Percentiles rank a stretch among this genome's conserved stretches.
Evolutionary conservation across 2,797 vertebrate species (phyloP).

Genomic region (Erithacus rubecula): DNA sequence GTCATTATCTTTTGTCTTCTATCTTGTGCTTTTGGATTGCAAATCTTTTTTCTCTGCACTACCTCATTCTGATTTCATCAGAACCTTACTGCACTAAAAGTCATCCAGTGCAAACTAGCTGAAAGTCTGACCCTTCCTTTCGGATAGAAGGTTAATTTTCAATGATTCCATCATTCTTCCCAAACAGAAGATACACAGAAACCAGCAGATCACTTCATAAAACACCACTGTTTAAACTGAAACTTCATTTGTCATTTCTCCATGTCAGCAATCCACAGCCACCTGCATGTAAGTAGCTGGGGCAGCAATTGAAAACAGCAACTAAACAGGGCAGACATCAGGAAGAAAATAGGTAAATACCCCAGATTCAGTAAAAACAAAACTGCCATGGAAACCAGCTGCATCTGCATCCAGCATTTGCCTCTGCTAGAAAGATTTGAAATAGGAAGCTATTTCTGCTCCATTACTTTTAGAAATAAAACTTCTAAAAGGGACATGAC

Average conservation of each 20-base stretch:
- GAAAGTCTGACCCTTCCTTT: neutral
- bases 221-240: neutral
- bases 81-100: neutral
- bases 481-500: neutral
- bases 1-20: neutral
- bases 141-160: neutral
- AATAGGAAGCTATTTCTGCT: constrained; percentile 11
- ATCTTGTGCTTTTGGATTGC: neutral
- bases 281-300: neutral
- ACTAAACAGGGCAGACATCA: neutral
- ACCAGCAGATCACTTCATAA: neutral
- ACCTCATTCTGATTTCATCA: neutral
- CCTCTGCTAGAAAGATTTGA: neutral
- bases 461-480: constrained; percentile 16
- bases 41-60: neutral
- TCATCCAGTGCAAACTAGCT: neutral
- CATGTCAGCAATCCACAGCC: neutral
- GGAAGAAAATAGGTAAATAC: neutral
- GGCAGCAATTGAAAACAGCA: neutral
- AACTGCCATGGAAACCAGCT: neutral
- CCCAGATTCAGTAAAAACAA: neutral
- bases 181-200: neutral
- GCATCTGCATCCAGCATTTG: neutral
- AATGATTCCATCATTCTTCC: neutral
- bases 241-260: neutral